Base-by-base conservation (phyloP, 1,140 invertebrate species). In the Monomorium pharaonis region DNA sequence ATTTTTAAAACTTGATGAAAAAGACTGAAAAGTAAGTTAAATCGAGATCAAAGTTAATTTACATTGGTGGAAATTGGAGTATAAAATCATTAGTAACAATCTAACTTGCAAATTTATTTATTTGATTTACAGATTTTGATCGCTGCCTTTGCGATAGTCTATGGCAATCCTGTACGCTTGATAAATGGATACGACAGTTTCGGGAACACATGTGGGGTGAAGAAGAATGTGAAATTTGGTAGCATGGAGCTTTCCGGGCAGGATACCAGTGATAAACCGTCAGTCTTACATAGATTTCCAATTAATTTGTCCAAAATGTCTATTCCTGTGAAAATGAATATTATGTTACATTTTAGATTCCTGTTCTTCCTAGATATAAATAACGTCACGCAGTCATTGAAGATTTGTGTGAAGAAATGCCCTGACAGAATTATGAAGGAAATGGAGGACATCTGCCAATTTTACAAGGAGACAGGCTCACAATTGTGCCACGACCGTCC, bases 131-230 rank as follows among this genome's bases (percentile, higher is more conserved):
- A 98, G 97, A 97, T 98, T 89, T 96, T 98, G 85, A 97, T 99
- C 86, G 98, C 98, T 16, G 97, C 97, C 9, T 98, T 98, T 95
- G 97, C 98, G 2, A 97, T 98, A 93, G 97, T 98, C 10, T 98
- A 98, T 95, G 98, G 98, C 0, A 98, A 98, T 95, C 98, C 98
- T 4, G 94, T 97, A 88, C 96, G 98, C 85, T 96, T 99, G 7
- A 97, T 98, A 83, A 98, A 98, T 96, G 98, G 98, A 62, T 98
- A 98, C 95, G 98, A 99, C 94, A 98, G 98, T 87, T 99, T 98
- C 96, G 98, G 98, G n/a, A 99, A 99, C 94, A 98, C 98, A 44
- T 99, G 98, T 95, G 98, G 98, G 30, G 97, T 97, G 62, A 96
- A 97, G 88, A 97, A 97, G 85, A 98, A 98, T 93, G 96, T 96